Evolutionary conservation across 2,797 vertebrate genomes (phyloP).

Genomic region (Dryobates pubescens): DNA sequence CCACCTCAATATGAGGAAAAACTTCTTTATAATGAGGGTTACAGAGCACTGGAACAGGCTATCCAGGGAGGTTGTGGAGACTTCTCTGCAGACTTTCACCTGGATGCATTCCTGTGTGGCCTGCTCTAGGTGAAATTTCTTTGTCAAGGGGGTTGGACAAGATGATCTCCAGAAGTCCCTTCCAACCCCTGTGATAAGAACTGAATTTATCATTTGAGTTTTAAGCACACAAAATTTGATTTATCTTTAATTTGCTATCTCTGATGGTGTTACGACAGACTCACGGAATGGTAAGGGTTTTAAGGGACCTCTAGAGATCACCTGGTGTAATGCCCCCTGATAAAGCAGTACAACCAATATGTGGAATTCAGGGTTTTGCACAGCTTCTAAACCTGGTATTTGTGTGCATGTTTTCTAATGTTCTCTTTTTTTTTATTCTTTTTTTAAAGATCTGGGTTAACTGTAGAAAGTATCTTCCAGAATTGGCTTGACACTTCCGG

Average conservation of each 20-base stretch:
- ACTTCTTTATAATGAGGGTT: too few relatives aligned
- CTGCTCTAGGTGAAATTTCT: too few relatives aligned
- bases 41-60: too few relatives aligned
- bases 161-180: too few relatives aligned
- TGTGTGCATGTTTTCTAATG: neutral
- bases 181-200: neutral
- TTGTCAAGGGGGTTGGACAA: too few relatives aligned
- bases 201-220: neutral
- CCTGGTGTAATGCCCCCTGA: too few relatives aligned
- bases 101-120: too few relatives aligned
- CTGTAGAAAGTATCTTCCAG: constrained; percentile 85
- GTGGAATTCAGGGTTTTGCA: neutral
- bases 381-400: neutral
- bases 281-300: too few relatives aligned
- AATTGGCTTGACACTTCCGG: constrained; percentile 93
- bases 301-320: too few relatives aligned
- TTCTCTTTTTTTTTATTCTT: constrained; percentile 9
- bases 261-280: neutral
- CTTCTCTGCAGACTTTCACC: too few relatives aligned
- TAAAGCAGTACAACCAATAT: neutral
- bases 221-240: neutral
- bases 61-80: too few relatives aligned
- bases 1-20: too few relatives aligned
- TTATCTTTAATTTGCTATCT: neutral
- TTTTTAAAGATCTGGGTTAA: constrained; percentile 82